Base-by-base conservation (phyloP, 2,113 vertebrate genomes). In the Ursus arctos region DNA sequence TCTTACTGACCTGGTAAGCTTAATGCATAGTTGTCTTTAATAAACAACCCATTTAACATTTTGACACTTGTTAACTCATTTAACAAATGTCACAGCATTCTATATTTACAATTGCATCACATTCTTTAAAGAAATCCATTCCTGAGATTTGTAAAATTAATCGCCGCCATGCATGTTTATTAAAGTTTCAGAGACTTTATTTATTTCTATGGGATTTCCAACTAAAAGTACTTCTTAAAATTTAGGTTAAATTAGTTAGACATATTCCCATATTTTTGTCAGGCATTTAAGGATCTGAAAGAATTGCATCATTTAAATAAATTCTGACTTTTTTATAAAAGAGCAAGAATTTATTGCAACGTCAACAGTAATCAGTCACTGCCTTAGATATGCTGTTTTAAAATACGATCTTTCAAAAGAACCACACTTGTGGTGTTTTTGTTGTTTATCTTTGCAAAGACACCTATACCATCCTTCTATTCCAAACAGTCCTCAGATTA, bases 71-170 rank as follows among this genome's bases (percentile, higher is more conserved):
- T 55, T 69, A 55, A 31, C 21, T 31, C 49, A 31, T 57, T 96
- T 85, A 28, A 21, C 43, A n/a, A 77, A 55, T 49, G 53, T 65
- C n/a, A 85, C 22, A 63, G 11, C 33, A 10, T 63, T 19, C 31
- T 83, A 2, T 22, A 43, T 81, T 69, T 80, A 76, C 16, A 57
- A 16, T 18, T 71, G 65, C 31, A 13, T 57, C 65, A 13, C 14
- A 10, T 83, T 88, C 71, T 81, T 88, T 51, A 72, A 59, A 57
- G 15, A 85, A 94, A 18, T 13, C 40, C 92, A 19, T 59, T 95
- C 93, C 53, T 94, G 55, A 92, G 71, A 85, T 22, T 94, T 93
- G 55, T 43, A 36, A 95, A 93, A 77, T 77, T 72, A 76, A 71
- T 88, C 87, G 22, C 57, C 33, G 21, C 65, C 76, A 24, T 31